Base-by-base conservation (phyloP, 1,140 invertebrate species). In the Penaeus japonicus region DNA sequence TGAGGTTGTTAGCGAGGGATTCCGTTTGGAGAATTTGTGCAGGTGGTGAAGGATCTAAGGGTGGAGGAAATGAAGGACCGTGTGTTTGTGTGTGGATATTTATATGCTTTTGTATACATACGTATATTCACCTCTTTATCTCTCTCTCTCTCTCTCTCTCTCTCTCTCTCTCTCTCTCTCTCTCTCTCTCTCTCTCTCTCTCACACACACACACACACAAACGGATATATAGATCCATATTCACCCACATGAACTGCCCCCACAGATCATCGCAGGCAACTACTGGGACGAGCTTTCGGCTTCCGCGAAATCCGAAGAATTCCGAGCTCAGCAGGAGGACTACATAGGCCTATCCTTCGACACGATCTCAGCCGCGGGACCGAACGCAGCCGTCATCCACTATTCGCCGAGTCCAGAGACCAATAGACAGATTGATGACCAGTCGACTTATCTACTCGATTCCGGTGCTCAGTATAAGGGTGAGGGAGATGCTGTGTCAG, bases 341-440 rank as follows among this genome's bases (percentile, higher is more conserved):
- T 94, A 94, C 39, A 92, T 93, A 81, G 96, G 97, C 1, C 93
- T 96, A 20, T 95, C 95, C 92, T 98, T 99, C 93, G 93, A 95
- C 32, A 99, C 98, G 0, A 97, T 98, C 75, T 97, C 96, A 1
- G 97, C 95, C 1, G 97, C 96, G 91, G 98, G 97, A 0, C 93
- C 96, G 12, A 96, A 99, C 93, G 96, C 95, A 0, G 97, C 98
- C 0, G 93, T 97, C 53, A 97, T 98, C 10, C 97, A 99, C 92
- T 99, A 99, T 92, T 94, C 95, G 89, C 95, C 97, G 0, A 95
- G 94, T 24, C 94, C 95, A 87, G 94, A 94, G 27, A 97, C 95
- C 15, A 95, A 98, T 92, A 93, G 95, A 57, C 92, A 93, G 24
- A 96, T 99, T 27, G 95, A 94, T 22, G 93, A 93, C 24, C 93